phyloP scores from a whole-genome alignment of 1,140 invertebrate genomes.

The Drosophila nasuta region DNA sequence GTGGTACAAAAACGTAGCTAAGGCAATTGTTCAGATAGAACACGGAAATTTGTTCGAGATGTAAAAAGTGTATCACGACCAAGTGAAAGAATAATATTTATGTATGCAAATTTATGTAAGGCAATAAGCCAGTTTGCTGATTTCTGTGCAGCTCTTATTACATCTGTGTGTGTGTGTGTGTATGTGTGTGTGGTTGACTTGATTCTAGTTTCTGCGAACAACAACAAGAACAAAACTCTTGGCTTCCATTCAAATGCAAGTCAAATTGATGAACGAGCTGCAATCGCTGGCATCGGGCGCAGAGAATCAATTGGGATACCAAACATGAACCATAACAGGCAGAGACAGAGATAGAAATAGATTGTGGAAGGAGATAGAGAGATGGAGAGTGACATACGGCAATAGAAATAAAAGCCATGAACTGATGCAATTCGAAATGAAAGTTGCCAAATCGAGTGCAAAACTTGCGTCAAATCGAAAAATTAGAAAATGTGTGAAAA shows the following conservation, averaged over 20 bases:
- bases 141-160: not conserved
- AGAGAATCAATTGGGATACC: slow-evolving; percentile 40
- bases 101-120: slow-evolving; percentile 3
- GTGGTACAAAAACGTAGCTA: too few species aligned
- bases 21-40: too few species aligned
- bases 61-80: too few species aligned
- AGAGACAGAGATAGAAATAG: not conserved
- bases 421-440: slow-evolving; percentile 52
- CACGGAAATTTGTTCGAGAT: too few species aligned
- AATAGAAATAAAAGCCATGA: slow-evolving; percentile 39
- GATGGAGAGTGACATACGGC: not conserved
- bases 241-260: slow-evolving; percentile 43
- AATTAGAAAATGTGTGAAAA: slow-evolving; percentile 62
- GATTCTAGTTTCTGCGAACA: slow-evolving; percentile 7
- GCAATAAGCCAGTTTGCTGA: slow-evolving; percentile 12
- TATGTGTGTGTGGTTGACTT: not conserved
- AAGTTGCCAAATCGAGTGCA: slow-evolving; percentile 59
- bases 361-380: not conserved
- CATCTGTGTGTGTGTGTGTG: too few species aligned
- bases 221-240: slow-evolving; percentile 15
- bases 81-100: slow-evolving; percentile 3
- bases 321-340: not conserved
- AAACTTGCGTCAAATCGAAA: slow-evolving; percentile 59
- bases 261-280: slow-evolving; percentile 39
- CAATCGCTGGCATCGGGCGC: slow-evolving; percentile 36